phyloP scores from a whole-genome alignment of 2,113 vertebrate species.

The Rhipidura dahli region DNA sequence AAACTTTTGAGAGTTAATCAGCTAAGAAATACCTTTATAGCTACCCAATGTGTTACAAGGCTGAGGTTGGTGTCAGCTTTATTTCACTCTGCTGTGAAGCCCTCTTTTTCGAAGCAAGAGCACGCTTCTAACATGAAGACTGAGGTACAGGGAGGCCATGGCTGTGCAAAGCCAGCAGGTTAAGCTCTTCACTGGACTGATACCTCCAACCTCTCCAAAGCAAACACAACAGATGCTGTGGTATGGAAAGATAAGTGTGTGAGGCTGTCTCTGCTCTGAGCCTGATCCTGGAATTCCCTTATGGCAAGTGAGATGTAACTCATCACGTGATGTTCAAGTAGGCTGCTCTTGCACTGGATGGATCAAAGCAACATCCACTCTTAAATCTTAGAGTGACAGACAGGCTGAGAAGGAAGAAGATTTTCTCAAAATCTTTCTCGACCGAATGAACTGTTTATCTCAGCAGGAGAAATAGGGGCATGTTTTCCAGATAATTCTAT shows the following conservation, averaged over 20 bases:
- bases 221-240: not conserved
- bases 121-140: not conserved
- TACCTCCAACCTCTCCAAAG: not conserved
- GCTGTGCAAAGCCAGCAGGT: not conserved
- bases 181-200: not conserved
- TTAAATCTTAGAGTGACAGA: not conserved
- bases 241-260: not conserved
- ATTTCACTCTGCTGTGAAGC: not conserved
- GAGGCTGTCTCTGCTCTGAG: not conserved
- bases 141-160: not conserved
- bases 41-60: not conserved
- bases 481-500: not conserved
- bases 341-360: not conserved
- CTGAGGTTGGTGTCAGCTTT: not conserved
- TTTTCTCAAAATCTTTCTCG: constrained; percentile 27
- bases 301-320: not conserved
- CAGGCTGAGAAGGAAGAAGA: not conserved
- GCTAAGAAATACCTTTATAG: not conserved
- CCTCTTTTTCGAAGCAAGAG: not conserved
- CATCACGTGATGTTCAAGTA: not conserved
- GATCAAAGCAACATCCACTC: not conserved
- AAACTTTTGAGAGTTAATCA: not conserved
- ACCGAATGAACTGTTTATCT: not conserved
- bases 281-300: not conserved
- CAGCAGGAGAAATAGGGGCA: not conserved